A percentile compares a stretch with the other conserved stretches of the same genome.
These are phyloP conservation scores for Ceraclea dissimilis DNA, from an alignment of 2,888 invertebrate species.

Conservation along the genomic window DNA sequence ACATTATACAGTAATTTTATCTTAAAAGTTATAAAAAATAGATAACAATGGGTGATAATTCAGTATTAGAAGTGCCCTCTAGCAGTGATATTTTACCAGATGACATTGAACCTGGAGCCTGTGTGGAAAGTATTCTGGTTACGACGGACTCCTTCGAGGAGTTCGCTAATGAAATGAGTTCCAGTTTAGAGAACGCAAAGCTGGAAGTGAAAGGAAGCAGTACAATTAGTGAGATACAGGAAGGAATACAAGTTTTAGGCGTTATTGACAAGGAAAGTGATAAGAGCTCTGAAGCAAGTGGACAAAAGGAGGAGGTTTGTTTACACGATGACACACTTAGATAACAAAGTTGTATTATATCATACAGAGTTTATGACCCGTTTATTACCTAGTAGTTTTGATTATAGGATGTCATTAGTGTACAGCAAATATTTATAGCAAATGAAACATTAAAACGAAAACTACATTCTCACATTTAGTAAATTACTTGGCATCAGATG, in stretches of 20 bases:
- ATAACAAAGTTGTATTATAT: no score
- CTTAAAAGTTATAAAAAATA: not conserved
- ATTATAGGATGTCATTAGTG: no score
- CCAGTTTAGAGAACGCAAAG: constrained; percentile 51
- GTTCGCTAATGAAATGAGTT: constrained; percentile 57
- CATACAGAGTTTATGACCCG: no score
- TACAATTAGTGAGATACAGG: constrained; percentile 53
- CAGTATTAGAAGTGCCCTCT: constrained; percentile 5
- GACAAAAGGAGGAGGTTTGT: not conserved
- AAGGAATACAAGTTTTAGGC: constrained; percentile 33
- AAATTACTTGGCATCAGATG: no score
- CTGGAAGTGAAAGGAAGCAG: constrained; percentile 48
- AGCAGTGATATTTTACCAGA: constrained; percentile 18
- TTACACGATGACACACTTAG: not conserved
- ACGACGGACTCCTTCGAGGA: constrained; percentile 66
- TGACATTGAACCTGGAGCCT: constrained; percentile 50
- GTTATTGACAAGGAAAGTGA: constrained; percentile 1
- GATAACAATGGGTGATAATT: not conserved
- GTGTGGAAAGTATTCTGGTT: constrained; percentile 59
- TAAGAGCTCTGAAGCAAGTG: not conserved
- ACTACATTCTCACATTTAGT: no score
- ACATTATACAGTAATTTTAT: not conserved
- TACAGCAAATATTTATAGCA: no score
- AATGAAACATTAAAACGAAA: no score
- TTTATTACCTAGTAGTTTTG: no score